These are phyloP conservation scores for Panagrolaimus sp. DNA, from an alignment of 1,140 invertebrate species.

Conservation along the genomic window DNA sequence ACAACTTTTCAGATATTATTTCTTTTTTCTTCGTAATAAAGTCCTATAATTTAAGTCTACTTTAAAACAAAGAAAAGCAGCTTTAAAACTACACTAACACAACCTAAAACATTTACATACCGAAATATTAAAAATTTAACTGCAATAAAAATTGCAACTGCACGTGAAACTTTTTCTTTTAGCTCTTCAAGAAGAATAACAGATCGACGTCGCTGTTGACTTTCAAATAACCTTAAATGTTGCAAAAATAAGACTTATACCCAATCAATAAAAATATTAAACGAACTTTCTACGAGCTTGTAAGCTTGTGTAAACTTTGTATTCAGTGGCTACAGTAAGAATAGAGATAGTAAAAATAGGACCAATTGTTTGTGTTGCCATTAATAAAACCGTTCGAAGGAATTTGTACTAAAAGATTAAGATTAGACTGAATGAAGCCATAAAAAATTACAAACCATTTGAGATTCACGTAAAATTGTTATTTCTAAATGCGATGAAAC, in stretches of 20 bases:
- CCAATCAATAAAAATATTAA: background rate
- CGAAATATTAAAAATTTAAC: conserved; percentile 42
- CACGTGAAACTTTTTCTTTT: conserved; percentile 39
- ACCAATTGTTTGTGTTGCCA: conserved; percentile 41
- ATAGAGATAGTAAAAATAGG: conserved; percentile 32
- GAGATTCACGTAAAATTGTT: conserved; percentile 26
- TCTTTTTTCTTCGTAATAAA: too few relatives aligned
- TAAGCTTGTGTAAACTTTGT: conserved; percentile 42
- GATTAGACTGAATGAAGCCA: background rate
- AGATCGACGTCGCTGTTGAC: conserved; percentile 41
- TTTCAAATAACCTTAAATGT: conserved; percentile 38
- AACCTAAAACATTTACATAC: too few relatives aligned
- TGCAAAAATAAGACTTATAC: background rate
- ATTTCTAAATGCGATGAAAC: conserved; percentile 32
- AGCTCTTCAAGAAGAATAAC: conserved; percentile 40
- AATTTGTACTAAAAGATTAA: conserved; percentile 30
- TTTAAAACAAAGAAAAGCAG: too few relatives aligned
- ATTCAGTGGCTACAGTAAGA: conserved; percentile 35
- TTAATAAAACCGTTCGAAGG: conserved; percentile 33
- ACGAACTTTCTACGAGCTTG: conserved; percentile 39
- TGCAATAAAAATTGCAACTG: conserved; percentile 44
- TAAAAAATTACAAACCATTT: conserved; percentile 24
- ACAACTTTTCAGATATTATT: too few relatives aligned
- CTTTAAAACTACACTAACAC: too few relatives aligned
- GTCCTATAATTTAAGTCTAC: too few relatives aligned